Evolutionary conservation across 2,888 invertebrate species (phyloP), one percentile per base, ranked within the genome.

Genomic region (Leptopilina drosophilae): DNA sequence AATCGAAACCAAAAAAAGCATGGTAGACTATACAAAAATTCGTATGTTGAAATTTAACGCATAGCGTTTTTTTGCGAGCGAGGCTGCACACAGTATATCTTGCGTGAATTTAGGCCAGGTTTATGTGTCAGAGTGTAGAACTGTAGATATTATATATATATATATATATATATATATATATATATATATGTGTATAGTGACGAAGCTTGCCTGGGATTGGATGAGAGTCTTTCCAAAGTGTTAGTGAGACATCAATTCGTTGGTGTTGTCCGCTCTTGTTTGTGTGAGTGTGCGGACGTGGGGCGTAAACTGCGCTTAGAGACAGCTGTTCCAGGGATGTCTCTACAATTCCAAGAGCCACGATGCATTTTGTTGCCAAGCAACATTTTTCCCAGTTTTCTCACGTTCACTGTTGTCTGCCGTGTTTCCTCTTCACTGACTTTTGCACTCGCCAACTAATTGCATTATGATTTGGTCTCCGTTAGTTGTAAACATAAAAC

Each of bases 271-370:
- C 4, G 5, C 1, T 20, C 1, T 20, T 20, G 33, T 33, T 5
- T 20, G 40, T 77, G 76, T 82, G 82, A 83, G 83, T 66, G 81
- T 80, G 81, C 78, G 84, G 85, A 86, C 80, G 82, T 83, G 86
- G 86, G 87, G 87, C 87, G 89, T 88, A 89, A 90, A 90, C 88
- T 88, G 88, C 85, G 89, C 90, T 89, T 88, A 89, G 87, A 89
- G 90, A 90, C 91, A 91, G 91, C 91, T 90, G 91, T 88, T 86
- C 83, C 91, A 91, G 90, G 89, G 83, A 80, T 89, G 91, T 91
- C 84, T 7, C 62, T 76, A 80, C 3, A n/a, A 77, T 14, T 14
- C n/a, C 64, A 46, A 59, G 26, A 65, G 66, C 62, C 64, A n/a
- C 65, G 79, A 75, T 75, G 14, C 56, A 7, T 73, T 53, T 20